Evolutionary conservation across 2,888 invertebrate species (phyloP), one percentile per base, ranked within the genome.

Genomic region (Agriopis aurantiaria): DNA sequence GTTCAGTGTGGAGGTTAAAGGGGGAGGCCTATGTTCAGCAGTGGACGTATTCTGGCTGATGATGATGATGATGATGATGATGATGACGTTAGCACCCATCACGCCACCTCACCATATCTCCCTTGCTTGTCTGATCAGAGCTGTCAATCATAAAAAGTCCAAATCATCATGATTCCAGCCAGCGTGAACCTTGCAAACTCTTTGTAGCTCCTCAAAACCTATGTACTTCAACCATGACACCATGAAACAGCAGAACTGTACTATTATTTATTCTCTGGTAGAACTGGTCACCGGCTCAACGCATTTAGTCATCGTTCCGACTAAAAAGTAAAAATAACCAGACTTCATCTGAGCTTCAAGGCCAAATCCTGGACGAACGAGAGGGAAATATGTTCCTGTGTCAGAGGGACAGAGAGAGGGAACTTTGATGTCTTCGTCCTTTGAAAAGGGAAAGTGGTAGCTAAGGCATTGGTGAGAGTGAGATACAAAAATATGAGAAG

Each of bases 361-460:
- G 94, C 90, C 92, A 93, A 90, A 87, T 90, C 91, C 92, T 91
- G 87, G 85, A 85, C 88, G 85, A 82, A 78, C 45, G 76, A 66
- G 88, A 92, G 77, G 49, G 51, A 77, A 0, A 80, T 82, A 88
- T 56, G 8, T 65, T 63, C 46, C 11, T 11, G 0, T 12, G 5
- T 17, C 55, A 0, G 80, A 3, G 9, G 2, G 78, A 92, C 40
- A 77, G 78, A 72, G 90, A 90, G 90, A 90, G 61, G 57, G 49
- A 46, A 80, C 63, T 73, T 74, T 78, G 81, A 88, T 89, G 91
- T 91, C 92, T 93, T 93, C 94, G 93, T 93, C 92, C 93, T 93
- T 93, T 93, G 86, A 93, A 94, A 93, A 94, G 93, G 94, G 94
- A 94, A 94, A 93, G 94, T 94, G 92, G 89, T 91, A 89, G 86